Evolutionary conservation across 2,888 invertebrate genomes (phyloP).

Genomic region (Antheraea assamensis): DNA sequence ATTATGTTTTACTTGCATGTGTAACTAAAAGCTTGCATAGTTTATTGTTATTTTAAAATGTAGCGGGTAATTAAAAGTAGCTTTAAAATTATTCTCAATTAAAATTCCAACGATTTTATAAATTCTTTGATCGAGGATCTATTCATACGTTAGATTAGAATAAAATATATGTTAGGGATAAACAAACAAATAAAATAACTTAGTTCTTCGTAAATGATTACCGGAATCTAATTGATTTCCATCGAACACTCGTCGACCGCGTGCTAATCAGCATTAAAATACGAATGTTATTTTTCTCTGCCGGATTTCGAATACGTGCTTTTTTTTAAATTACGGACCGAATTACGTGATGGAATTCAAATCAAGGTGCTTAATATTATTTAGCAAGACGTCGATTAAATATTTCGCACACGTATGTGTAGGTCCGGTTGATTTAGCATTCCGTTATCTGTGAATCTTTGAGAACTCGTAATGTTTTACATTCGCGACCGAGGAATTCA

Average conservation of each 20-base stretch:
- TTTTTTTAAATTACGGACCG: slow-evolving; percentile 38
- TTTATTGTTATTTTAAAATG: not conserved
- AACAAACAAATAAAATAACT: not conserved
- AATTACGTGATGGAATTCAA: slow-evolving; percentile 45
- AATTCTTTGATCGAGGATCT: no score
- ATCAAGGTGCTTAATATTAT: slow-evolving; percentile 49
- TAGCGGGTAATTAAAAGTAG: not conserved
- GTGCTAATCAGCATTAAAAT: slow-evolving; percentile 20
- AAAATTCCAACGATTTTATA: no score
- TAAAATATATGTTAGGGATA: not conserved
- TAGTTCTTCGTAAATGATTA: not conserved
- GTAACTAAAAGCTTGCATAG: not conserved
- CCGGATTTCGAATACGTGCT: slow-evolving; percentile 7
- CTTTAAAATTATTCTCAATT: not conserved
- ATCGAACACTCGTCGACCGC: slow-evolving; percentile 18
- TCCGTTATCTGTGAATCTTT: slow-evolving; percentile 48
- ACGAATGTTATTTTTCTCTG: slow-evolving; percentile 16
- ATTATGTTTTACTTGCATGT: slow-evolving; percentile 3
- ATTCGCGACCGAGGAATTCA: slow-evolving; percentile 30
- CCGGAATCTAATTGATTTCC: slow-evolving; percentile 26
- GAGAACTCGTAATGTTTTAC: slow-evolving; percentile 32
- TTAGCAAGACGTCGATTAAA: slow-evolving; percentile 37
- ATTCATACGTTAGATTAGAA: no score
- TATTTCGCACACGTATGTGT: slow-evolving; percentile 48
- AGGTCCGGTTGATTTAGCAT: slow-evolving; percentile 44